Percentiles rank a stretch among this genome's conserved stretches.
Evolutionary conservation across 37 sponge, comb jelly and placozoan genomes (phyloP).

Genomic region (Diacarnus erythraeanus): DNA sequence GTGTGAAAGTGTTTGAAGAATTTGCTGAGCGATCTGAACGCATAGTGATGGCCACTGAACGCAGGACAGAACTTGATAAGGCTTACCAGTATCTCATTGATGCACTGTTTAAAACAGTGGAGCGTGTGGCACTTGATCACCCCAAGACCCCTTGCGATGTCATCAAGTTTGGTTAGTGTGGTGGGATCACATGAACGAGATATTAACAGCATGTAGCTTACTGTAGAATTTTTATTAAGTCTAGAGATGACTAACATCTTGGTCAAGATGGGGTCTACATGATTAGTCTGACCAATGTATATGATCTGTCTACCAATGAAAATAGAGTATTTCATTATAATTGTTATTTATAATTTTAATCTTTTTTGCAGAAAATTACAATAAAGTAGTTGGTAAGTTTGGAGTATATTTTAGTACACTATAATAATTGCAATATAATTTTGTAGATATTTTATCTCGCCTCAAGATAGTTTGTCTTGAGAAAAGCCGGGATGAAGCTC

Average conservation of each 20-base stretch:
- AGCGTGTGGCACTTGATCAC: constrained; percentile 71
- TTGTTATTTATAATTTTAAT: no score
- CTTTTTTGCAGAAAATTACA: constrained; percentile 81
- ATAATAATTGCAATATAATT: not conserved
- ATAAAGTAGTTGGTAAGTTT: constrained; percentile 64
- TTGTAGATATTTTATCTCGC: constrained; percentile 64
- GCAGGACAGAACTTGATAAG: constrained; percentile 75
- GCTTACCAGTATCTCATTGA: constrained; percentile 75
- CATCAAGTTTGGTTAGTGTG: constrained; percentile 74
- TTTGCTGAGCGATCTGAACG: constrained; percentile 76
- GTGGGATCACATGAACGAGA: not conserved
- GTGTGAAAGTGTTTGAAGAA: constrained; percentile 60
- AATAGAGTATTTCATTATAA: no score
- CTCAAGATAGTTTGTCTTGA: constrained; percentile 82
- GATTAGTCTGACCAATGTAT: no score
- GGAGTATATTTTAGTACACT: no score
- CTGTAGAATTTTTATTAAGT: not conserved
- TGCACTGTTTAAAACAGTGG: constrained; percentile 61
- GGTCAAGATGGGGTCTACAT: no score
- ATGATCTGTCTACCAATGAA: no score
- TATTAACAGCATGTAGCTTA: no score
- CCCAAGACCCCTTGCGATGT: constrained; percentile 88
- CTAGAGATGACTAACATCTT: not conserved
- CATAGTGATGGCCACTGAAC: constrained; percentile 54
- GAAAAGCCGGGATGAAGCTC: constrained; percentile 66